Evolutionary conservation across 1,140 invertebrate genomes (phyloP), one percentile per base, ranked within the genome.

Genomic region (Drosophila quadrilineata): DNA sequence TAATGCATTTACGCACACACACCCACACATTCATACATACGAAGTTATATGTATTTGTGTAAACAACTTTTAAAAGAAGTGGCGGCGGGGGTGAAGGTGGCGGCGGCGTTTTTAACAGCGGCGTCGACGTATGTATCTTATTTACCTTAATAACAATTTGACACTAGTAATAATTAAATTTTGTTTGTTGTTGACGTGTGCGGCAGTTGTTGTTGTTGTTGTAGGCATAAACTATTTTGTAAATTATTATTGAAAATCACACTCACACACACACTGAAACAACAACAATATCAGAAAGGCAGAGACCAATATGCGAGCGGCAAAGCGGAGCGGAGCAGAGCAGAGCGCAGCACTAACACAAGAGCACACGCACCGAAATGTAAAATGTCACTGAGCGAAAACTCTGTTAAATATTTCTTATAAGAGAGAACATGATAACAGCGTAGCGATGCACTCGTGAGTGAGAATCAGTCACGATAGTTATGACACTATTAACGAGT

Each of bases 341-440:
- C n/a, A n/a, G n/a, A 24, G 53, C 54, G 54, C 10, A 41, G 21
- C 45, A 58, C 54, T 41, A 35, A 56, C 26, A 49, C n/a, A n/a
- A n/a, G n/a, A n/a, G n/a, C n/a, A 43, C 45, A 65, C 62, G 62
- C 62, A 65, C 62, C 62, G 43, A 65, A 49, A 28, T 65, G 58
- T 58, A 33, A 65, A 65, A 65, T 65, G 54, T 65, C 43, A 65
- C 62, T 65, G 35, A 65, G 19, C 3, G 2, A n/a, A 49, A 58
- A 48, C 6, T 58, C 60, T 64, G 60, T 64, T 64, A 64, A 64
- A 58, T 41, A 10, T 64, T 58, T 64, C 60, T 64, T 64, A 64
- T 64, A 64, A 64, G 53, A 64, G 53, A 49, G n/a, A n/a, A 6
- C 12, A 26, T 49, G 26, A 49, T 58, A 58, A 57, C 60, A 58